Conservation (phyloP, 1,140 invertebrate species). For the Aphelinus atriplicis region DNA sequence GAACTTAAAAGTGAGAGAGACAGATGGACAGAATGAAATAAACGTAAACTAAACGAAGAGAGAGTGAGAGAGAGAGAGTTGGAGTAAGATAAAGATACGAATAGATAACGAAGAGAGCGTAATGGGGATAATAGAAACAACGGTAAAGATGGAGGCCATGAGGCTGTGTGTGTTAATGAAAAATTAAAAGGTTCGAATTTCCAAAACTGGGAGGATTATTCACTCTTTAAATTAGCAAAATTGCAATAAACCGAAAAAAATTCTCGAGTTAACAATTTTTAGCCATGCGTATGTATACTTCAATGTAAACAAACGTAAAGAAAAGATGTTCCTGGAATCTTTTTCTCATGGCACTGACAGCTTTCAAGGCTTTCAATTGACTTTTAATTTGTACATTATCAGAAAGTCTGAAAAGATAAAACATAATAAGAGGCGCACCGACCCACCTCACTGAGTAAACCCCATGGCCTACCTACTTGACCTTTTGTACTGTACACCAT, state of each 20-base stretch:
- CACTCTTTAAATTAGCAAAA: conserved; percentile 10
- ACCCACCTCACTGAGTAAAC: conserved; percentile 58
- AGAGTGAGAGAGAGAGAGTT: conserved; percentile 19
- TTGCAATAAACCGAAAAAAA: conserved; percentile 27
- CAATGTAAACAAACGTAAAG: conserved; percentile 24
- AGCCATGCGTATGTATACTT: conserved; percentile 26
- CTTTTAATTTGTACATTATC: too few relatives aligned
- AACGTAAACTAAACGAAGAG: conserved; percentile 28
- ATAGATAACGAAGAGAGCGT: conserved; percentile 26
- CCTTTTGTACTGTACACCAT: conserved; percentile 19
- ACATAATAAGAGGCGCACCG: conserved; percentile 59
- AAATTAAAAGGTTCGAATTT: conserved; percentile 31
- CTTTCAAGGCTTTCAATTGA: conserved; percentile 34
- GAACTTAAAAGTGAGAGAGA: conserved; percentile 28
- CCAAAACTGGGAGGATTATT: conserved; percentile 10
- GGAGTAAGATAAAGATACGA: neutral
- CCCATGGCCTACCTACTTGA: conserved; percentile 60
- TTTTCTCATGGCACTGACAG: conserved; percentile 38
- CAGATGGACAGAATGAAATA: conserved; percentile 30
- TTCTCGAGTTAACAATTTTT: conserved; percentile 15
- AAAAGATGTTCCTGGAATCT: conserved; percentile 19
- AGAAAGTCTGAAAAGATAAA: conserved; percentile 12
- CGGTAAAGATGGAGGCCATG: conserved; percentile 55
- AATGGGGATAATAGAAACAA: conserved; percentile 34
- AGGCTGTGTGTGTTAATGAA: conserved; percentile 52